A percentile compares a stretch with the other conserved stretches of the same genome.
Conservation (phyloP, 1,140 invertebrate species). For the Drosophila pandora region DNA sequence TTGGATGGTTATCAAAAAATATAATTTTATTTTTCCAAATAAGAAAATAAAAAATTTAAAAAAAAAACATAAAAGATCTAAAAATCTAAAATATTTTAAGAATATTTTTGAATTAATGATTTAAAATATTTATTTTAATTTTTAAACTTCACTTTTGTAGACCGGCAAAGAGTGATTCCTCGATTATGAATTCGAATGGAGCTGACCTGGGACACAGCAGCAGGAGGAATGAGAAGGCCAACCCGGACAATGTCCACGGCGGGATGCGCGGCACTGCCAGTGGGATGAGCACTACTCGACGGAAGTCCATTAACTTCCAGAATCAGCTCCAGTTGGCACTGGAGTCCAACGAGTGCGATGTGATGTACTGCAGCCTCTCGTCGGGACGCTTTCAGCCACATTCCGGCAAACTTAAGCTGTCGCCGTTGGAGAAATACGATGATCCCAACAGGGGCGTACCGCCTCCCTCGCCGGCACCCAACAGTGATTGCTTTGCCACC, state of each 20-base stretch:
- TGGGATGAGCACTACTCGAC: constrained; percentile 12
- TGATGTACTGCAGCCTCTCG: constrained; percentile 19
- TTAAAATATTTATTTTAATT: neutral
- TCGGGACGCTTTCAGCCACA: constrained; percentile 60
- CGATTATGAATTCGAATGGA: constrained; percentile 37
- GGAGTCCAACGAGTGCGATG: constrained; percentile 50
- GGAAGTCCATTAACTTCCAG: constrained; percentile 61
- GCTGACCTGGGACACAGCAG: constrained; percentile 33
- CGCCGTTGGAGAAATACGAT: constrained; percentile 65
- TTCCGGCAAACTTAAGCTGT: constrained; percentile 59
- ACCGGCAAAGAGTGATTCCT: constrained; percentile 17
- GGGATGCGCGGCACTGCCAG: constrained; percentile 22
- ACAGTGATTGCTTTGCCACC: constrained; percentile 60
- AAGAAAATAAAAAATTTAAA: too few relatives aligned
- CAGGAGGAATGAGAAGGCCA: constrained; percentile 28
- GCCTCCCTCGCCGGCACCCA: constrained; percentile 81
- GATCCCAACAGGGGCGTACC: constrained; percentile 63
- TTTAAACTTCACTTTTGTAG: neutral
- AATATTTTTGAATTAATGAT: too few relatives aligned
- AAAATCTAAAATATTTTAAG: neutral
- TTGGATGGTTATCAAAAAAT: too few relatives aligned
- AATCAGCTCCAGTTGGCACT: constrained; percentile 44
- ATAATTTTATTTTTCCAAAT: too few relatives aligned
- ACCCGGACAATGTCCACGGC: constrained; percentile 15
- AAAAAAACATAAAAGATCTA: neutral